Evolutionary conservation across 2,797 vertebrate species (phyloP), one percentile per base, ranked within the genome.

Genomic region (Neostethus bicornis): DNA sequence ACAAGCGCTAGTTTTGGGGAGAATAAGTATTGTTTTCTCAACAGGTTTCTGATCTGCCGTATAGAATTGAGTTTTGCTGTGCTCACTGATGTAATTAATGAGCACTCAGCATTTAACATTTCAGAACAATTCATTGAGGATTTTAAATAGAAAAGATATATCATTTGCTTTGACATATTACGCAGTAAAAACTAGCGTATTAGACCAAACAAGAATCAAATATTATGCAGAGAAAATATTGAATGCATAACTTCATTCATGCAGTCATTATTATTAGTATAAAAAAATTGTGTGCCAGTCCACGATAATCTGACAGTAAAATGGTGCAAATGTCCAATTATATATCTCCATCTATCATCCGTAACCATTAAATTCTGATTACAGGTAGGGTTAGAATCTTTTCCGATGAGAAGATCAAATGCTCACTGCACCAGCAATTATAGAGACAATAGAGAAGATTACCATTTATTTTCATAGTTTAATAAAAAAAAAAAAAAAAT

Each of bases 61-160:
- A 51, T 38, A 19, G 14, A 3, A 46, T 52, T 51, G 23, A 37
- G 59, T 59, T 19, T 25, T 24, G 5, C 21, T 32, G 7, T n/a
- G 12, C 12, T 20, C 26, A 37, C 51, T 51, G 9, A 37, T 28
- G 9, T 13, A 13, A 32, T 26, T n/a, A 10, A 44, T 20, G 35
- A 28, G 5, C 17, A n/a, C 21, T 61, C 17, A 7, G 6, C 32
- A 46, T 46, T 31, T 12, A 44, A 23, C 19, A 17, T 19, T 24
- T 39, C 11, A 50, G 37, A 7, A 7, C n/a, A n/a, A n/a, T n/a
- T 8, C 6, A 26, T 14, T 10, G 23, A 26, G n/a, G 6, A 25
- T 4, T 6, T 1, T 14, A 39, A 19, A 19, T 38, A 11, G 12
- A 6, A 6, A 28, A 17, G 34, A 10, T 7, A n/a, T 54, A 7